Percentiles rank a stretch among this genome's conserved stretches.
Evolutionary conservation across 2,888 invertebrate genomes (phyloP).

Genomic region (Dusona sp.): DNA sequence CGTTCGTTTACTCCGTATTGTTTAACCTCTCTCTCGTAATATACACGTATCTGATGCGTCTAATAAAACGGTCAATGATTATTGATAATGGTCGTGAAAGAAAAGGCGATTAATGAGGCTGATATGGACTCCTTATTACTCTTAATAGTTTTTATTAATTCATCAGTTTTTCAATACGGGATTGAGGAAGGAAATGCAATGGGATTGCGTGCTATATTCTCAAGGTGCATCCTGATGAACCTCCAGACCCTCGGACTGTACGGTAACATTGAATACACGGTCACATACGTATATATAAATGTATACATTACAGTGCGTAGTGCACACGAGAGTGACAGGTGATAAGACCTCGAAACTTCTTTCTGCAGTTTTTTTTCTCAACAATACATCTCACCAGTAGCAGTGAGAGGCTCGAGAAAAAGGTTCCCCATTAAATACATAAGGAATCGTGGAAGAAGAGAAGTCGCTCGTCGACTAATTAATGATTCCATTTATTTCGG

Average conservation of each 20-base stretch:
- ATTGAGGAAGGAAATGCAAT: conserved; percentile 55
- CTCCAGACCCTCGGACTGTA: conserved; percentile 41
- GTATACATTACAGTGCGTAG: not conserved
- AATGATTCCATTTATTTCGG: conserved; percentile 55
- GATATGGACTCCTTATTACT: conserved; percentile 62
- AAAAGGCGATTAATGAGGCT: conserved; percentile 63
- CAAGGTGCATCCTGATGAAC: conserved; percentile 60
- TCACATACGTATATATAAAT: conserved; percentile 12
- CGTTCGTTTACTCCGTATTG: conserved; percentile 20
- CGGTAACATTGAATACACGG: conserved; percentile 43
- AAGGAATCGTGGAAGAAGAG: conserved; percentile 58
- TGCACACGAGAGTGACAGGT: conserved; percentile 67
- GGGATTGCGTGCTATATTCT: conserved; percentile 61
- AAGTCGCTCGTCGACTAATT: conserved; percentile 46
- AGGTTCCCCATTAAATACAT: conserved; percentile 55
- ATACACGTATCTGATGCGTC: conserved; percentile 48
- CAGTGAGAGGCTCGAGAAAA: conserved; percentile 39
- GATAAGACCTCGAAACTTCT: conserved; percentile 65
- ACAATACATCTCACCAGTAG: conserved; percentile 32
- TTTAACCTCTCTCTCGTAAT: not conserved
- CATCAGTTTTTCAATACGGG: conserved; percentile 58
- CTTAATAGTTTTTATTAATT: conserved; percentile 66
- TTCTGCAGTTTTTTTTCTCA: conserved; percentile 23
- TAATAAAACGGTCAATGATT: conserved; percentile 68
- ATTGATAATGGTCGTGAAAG: conserved; percentile 64